Base-by-base conservation (phyloP, 2,113 vertebrate genomes). In the Apodemus speciosus region DNA sequence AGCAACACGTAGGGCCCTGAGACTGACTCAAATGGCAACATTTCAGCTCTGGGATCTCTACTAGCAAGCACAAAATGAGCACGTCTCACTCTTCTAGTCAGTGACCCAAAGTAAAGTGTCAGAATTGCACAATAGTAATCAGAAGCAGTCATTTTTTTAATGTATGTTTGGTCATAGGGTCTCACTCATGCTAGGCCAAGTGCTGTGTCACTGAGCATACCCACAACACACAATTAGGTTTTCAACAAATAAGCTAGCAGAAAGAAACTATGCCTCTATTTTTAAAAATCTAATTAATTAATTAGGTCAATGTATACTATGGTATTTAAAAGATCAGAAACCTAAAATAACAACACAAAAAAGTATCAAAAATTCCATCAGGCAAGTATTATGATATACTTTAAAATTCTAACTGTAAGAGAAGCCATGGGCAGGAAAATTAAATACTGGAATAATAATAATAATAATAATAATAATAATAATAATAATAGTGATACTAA, bases 351-450 rank as follows among this genome's bases (percentile, higher is more conserved):
- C 1, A 91, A 16, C 30, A 85, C 15, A 71, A 81, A 86, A 92
- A 91, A 72, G 32, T 64, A 72, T 20, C 60, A 92, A 75, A 85
- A 92, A 92, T 46, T 86, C n/a, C 85, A 91, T 56, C 30, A 76
- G 32, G 46, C 21, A 66, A 79, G 35, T 89, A 89, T 87, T 68
- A 89, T 14, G 90, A 21, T 51, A 90, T 3, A 80, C 1, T 68
- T 60, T 27, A 53, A 9, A 75, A 30, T 62, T 83, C 8, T 15
- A 86, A 93, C 84, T 90, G n/a, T 85, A 72, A 94, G 9, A 49
- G 51, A 69, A 35, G n/a, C 21, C 43, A 87, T 40, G 27, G 38
- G 71, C 56, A 96, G 72, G 4, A 91, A 92, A 93, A 77, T 15
- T 30, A 64, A 43, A 49, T 49, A 60, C 32, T 84, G 40, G 64